Evolutionary conservation across 2,113 vertebrate genomes (phyloP).

Genomic region (Macquaria ambigua): DNA sequence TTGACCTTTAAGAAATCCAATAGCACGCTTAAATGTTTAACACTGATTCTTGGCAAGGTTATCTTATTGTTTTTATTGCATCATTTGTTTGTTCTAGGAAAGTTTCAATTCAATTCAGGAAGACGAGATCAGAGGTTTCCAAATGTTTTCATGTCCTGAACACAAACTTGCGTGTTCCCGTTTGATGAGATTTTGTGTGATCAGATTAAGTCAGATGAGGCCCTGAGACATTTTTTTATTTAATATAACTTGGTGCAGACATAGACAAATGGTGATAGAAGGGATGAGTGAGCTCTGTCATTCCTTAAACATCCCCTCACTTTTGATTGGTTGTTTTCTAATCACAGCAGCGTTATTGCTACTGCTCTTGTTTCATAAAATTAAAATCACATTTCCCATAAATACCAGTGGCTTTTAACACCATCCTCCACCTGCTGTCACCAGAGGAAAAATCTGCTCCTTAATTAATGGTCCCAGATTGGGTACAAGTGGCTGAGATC

Average conservation of each 20-base stretch:
- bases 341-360: neutral
- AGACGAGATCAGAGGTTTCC: constrained; percentile 4
- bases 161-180: constrained; percentile 5
- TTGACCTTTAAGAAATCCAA: constrained; percentile 20
- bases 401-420: constrained; percentile 10
- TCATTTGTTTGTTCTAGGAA: neutral
- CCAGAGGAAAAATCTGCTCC: constrained; percentile 2
- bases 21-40: neutral
- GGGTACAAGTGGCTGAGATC: neutral
- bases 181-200: constrained; percentile 48
- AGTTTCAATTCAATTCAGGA: neutral
- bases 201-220: constrained; percentile 15
- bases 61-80: neutral
- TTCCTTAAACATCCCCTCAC: neutral
- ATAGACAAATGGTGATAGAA: constrained; percentile 1
- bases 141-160: neutral
- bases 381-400: neutral
- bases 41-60: neutral
- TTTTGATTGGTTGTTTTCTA: constrained; percentile 18
- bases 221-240: neutral
- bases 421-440: constrained; percentile 26
- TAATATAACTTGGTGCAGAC: constrained; percentile 18
- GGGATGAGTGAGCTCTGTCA: neutral
- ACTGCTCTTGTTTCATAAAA: constrained; percentile 4
- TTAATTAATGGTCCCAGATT: constrained; percentile 12